Conservation (phyloP, 1,140 invertebrate species). For the Atta cephalotes region DNA sequence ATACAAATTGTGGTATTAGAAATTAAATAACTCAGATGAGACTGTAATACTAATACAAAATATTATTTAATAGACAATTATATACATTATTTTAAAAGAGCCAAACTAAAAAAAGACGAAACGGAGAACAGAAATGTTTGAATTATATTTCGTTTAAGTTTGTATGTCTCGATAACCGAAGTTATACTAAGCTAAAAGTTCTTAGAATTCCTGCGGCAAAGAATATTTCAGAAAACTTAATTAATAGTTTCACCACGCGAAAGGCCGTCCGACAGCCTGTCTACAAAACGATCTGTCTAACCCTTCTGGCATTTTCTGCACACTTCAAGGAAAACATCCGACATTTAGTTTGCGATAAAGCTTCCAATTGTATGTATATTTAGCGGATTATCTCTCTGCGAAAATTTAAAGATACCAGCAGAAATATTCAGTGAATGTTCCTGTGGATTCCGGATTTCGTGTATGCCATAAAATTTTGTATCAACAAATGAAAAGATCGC, state of each 20-base stretch:
- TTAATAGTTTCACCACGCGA: background rate
- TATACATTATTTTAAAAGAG: background rate
- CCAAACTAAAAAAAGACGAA: background rate
- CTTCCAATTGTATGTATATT: background rate
- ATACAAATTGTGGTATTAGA: background rate
- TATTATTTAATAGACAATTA: background rate
- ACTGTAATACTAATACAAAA: background rate
- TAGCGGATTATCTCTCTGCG: constrained; percentile 4
- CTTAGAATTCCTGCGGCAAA: background rate
- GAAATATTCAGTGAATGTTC: background rate
- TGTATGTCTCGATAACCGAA: background rate
- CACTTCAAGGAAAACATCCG: background rate
- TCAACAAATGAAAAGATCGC: background rate
- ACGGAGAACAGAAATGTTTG: background rate
- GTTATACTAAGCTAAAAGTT: constrained; percentile 7
- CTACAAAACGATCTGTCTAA: background rate
- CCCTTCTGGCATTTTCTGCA: constrained; percentile 19
- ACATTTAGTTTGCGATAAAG: background rate
- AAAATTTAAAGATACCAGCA: constrained; percentile 17
- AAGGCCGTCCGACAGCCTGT: background rate
- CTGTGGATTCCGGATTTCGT: background rate
- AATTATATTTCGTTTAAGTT: background rate
- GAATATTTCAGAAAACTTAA: constrained; percentile 3
- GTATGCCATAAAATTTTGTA: background rate
- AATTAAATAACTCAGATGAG: background rate